Percentiles rank a stretch among this genome's conserved stretches.
Evolutionary conservation across 1,140 invertebrate species (phyloP).

Genomic region (Parapsyche elsis): DNA sequence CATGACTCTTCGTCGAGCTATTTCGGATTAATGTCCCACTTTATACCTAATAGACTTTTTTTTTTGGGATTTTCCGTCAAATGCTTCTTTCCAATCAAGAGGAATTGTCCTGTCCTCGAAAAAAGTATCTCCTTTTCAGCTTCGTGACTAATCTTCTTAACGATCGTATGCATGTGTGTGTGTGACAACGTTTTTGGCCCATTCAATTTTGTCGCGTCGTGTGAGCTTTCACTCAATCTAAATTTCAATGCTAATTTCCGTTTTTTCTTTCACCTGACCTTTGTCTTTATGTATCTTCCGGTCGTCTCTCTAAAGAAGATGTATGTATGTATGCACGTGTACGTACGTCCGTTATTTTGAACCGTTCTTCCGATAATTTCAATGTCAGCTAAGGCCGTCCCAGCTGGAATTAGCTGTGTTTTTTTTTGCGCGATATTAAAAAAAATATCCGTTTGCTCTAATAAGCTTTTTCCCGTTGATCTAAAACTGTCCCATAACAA

Average conservation of each 20-base stretch:
- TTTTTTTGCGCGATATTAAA: not conserved
- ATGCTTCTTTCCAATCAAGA: not conserved
- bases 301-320: too few relatives aligned
- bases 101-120: not conserved
- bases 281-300: too few relatives aligned
- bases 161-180: not conserved
- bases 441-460: not conserved
- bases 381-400: not conserved
- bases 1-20: not conserved
- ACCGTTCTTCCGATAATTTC: not conserved
- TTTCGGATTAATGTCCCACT: not conserved
- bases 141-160: not conserved
- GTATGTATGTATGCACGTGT: too few relatives aligned
- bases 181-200: not conserved
- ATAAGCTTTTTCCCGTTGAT: not conserved
- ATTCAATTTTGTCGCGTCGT: not conserved
- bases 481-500: conserved; percentile 17
- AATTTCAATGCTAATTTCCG: not conserved
- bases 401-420: not conserved
- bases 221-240: conserved; percentile 5
- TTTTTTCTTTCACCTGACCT: not conserved
- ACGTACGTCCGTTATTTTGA: not conserved
- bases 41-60: not conserved
- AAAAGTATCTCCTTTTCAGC: not conserved
- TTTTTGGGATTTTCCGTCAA: not conserved